Evolutionary conservation across 2,888 invertebrate genomes (phyloP).

Genomic region (Gerris lacustris): DNA sequence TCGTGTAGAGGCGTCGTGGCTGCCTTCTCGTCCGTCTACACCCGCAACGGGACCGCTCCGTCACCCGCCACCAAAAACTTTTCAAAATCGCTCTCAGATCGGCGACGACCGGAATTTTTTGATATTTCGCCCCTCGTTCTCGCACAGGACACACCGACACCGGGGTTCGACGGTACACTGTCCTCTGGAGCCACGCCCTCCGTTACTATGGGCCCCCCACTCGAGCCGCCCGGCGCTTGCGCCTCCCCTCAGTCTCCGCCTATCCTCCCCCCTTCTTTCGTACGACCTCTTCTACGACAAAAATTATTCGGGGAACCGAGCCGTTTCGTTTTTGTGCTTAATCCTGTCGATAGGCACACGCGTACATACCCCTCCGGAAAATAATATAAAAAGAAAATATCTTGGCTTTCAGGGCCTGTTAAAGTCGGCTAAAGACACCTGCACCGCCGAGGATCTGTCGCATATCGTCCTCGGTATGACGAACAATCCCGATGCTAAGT

Average conservation of each 20-base stretch:
- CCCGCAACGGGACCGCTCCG: background rate
- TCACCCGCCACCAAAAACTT: too few species aligned
- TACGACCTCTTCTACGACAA: background rate
- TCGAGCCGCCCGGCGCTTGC: background rate
- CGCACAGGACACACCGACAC: background rate
- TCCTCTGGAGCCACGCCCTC: background rate
- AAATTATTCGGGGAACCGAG: background rate
- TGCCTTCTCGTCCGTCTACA: conserved; percentile 1
- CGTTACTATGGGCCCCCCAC: background rate
- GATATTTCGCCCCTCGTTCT: background rate
- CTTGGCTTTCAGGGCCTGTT: too few species aligned
- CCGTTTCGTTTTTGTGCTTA: background rate
- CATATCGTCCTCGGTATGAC: too few species aligned
- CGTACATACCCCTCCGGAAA: too few species aligned
- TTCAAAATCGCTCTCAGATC: too few species aligned
- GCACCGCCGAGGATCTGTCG: too few species aligned
- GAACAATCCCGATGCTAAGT: too few species aligned
- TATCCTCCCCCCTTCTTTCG: too few species aligned
- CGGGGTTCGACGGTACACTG: background rate
- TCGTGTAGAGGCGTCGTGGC: conserved; percentile 3
- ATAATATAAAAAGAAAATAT: too few species aligned
- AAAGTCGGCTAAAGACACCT: too few species aligned
- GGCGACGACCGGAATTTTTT: background rate
- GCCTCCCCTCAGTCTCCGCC: background rate
- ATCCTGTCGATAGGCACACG: background rate